Evolutionary conservation across 1,140 invertebrate genomes (phyloP).

Genomic region (Subanguina moxae): DNA sequence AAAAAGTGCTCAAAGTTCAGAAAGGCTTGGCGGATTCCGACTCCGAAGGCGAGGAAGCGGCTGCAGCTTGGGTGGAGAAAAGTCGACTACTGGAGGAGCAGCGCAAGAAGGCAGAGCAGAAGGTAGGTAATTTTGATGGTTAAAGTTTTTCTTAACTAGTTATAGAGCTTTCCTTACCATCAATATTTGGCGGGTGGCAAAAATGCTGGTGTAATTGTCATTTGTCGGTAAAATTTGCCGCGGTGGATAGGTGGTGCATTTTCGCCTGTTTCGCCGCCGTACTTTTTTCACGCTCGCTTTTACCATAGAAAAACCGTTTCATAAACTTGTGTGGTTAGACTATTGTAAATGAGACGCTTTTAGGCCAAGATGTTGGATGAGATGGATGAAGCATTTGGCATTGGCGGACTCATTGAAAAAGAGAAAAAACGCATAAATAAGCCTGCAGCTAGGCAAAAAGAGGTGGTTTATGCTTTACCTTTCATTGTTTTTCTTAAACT

Average conservation of each 20-base stretch:
- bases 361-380: conserved; percentile 87
- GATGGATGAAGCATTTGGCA: conserved; percentile 88
- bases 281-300: no score
- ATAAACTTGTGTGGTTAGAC: no score
- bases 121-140: conserved; percentile 65
- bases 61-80: conserved; percentile 77
- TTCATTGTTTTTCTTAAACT: neutral
- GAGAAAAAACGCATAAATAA: conserved; percentile 64
- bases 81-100: conserved; percentile 74
- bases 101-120: conserved; percentile 78
- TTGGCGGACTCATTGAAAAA: conserved; percentile 75
- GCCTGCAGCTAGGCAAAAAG: conserved; percentile 21
- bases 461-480: conserved; percentile 11
- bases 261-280: no score
- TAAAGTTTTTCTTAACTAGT: conserved; percentile 24
- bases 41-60: conserved; percentile 66
- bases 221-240: neutral
- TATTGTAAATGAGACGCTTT: no score
- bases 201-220: neutral
- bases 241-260: no score
- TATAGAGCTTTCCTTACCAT: no score
- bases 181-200: no score
- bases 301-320: no score
- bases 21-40: conserved; percentile 70
- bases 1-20: conserved; percentile 68